Evolutionary conservation across 2,113 vertebrate species (phyloP).

Genomic region (Percopsis transmontana): DNA sequence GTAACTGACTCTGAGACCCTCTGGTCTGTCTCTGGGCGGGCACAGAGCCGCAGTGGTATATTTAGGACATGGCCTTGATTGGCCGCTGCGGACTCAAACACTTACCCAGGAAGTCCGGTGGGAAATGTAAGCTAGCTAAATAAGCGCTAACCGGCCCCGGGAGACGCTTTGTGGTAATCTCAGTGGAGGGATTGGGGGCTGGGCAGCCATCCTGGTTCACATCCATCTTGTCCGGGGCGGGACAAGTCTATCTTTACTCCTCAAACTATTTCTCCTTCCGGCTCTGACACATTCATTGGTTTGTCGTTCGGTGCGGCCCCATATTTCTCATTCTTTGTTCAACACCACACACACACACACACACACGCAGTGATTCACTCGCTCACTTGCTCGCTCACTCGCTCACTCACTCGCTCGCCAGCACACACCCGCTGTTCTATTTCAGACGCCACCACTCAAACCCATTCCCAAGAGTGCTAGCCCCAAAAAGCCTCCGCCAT

Average conservation of each 20-base stretch:
- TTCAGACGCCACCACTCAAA: constrained; percentile 57
- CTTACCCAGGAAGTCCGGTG: constrained; percentile 70
- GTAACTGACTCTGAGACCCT: too few relatives aligned
- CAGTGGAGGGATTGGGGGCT: constrained; percentile 37
- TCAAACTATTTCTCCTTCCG: constrained; percentile 14
- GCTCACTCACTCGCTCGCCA: not conserved
- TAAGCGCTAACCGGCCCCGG: constrained; percentile 75
- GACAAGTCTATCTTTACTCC: constrained; percentile 25
- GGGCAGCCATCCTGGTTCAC: not conserved
- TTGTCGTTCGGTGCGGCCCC: constrained; percentile 47
- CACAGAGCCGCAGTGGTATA: not conserved
- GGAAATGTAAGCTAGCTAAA: constrained; percentile 66
- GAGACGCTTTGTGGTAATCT: constrained; percentile 57
- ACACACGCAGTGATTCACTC: not conserved
- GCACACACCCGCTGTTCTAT: constrained; percentile 37
- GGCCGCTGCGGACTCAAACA: constrained; percentile 49
- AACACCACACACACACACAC: constrained; percentile 21
- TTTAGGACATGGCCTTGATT: constrained; percentile 13
- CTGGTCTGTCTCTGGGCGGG: too few relatives aligned
- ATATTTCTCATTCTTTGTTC: constrained; percentile 29
- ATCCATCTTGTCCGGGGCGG: too few relatives aligned
- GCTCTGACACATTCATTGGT: constrained; percentile 38
- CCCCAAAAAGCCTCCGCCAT: constrained; percentile 67
- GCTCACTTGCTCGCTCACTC: not conserved
- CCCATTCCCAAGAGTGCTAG: constrained; percentile 59